These are phyloP conservation scores for Triplophysa rosa DNA, from an alignment of 2,113 vertebrate species.

Conservation along the genomic window DNA sequence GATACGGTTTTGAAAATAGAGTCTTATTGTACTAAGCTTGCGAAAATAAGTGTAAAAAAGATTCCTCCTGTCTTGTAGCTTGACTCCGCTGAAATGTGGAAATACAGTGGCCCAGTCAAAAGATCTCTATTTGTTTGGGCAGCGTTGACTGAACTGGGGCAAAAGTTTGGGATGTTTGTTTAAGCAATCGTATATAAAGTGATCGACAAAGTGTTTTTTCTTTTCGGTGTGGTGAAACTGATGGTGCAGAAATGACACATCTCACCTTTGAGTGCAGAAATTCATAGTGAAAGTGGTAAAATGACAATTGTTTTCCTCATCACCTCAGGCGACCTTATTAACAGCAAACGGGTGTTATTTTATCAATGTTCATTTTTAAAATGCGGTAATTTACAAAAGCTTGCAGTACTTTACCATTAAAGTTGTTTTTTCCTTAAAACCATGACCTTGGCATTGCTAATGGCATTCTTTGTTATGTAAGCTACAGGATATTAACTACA, in stretches of 20 bases:
- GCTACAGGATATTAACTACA: neutral
- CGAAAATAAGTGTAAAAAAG: too few relatives aligned
- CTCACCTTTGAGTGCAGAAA: neutral
- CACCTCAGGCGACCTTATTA: slow-evolving; percentile 12
- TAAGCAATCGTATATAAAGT: too few relatives aligned
- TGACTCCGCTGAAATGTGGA: too few relatives aligned
- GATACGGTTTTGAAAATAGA: too few relatives aligned
- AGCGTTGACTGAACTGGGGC: too few relatives aligned
- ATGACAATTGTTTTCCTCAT: neutral
- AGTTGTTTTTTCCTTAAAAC: neutral
- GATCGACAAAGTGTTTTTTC: neutral
- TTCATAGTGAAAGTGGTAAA: slow-evolving; percentile 18
- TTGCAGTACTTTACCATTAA: neutral
- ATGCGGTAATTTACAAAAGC: neutral
- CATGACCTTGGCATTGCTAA: neutral
- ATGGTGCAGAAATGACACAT: neutral
- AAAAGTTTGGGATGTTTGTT: too few relatives aligned
- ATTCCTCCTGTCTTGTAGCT: too few relatives aligned
- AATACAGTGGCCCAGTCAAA: too few relatives aligned
- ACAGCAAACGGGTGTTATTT: neutral
- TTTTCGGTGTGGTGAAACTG: neutral
- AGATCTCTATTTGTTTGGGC: too few relatives aligned
- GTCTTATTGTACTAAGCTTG: too few relatives aligned
- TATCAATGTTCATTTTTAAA: too few relatives aligned
- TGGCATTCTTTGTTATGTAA: neutral